phyloP scores from a whole-genome alignment of 2,113 vertebrate species.

The Porphyrio hochstetteri region DNA sequence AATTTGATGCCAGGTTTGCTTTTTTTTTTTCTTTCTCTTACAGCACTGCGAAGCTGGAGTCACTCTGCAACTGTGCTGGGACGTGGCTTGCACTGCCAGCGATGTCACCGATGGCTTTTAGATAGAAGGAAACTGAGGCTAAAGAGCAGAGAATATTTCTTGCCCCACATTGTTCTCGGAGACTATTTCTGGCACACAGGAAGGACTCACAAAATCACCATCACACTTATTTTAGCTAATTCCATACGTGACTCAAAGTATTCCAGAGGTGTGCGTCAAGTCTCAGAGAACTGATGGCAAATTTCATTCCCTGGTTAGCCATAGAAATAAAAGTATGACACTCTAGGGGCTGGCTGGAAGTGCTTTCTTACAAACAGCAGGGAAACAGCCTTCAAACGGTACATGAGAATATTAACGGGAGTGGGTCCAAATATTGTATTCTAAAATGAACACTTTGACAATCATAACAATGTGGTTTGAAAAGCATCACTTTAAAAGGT shows the following conservation, averaged over 20 bases:
- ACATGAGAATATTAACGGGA: background rate
- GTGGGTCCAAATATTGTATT: conserved; percentile 39
- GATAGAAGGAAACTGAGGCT: conserved; percentile 64
- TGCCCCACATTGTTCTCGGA: conserved; percentile 7
- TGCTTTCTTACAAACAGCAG: background rate
- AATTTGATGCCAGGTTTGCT: background rate
- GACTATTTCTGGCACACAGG: conserved; percentile 50
- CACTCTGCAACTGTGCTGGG: background rate
- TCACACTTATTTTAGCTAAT: conserved; percentile 33
- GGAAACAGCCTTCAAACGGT: background rate
- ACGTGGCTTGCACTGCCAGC: background rate
- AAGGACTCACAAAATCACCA: conserved; percentile 32
- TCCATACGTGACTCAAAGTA: background rate
- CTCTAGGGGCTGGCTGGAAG: background rate
- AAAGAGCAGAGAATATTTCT: conserved; percentile 49
- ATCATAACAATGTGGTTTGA: conserved; percentile 78
- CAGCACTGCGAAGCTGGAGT: background rate
- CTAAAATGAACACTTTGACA: conserved; percentile 55
- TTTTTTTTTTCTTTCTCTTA: background rate
- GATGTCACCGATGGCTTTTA: background rate
- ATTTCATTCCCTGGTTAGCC: background rate
- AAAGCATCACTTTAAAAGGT: conserved; percentile 77
- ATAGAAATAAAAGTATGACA: background rate
- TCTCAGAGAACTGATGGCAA: background rate
- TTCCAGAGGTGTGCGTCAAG: background rate